Base-by-base conservation (phyloP, 2,797 vertebrate genomes). In the Leptodactylus fallax region DNA sequence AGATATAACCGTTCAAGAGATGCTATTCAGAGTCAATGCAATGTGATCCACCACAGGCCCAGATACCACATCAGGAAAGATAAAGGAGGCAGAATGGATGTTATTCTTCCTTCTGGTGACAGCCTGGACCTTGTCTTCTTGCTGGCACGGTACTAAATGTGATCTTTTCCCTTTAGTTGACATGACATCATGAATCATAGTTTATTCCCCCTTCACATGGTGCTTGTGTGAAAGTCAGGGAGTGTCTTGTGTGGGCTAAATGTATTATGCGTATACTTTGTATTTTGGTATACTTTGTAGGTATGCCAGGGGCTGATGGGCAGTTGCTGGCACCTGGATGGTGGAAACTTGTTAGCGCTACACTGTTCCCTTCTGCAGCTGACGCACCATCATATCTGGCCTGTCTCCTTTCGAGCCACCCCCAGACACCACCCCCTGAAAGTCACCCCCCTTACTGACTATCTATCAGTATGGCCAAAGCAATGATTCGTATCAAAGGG, bases 141-240 rank as follows among this genome's bases (percentile, higher is more conserved):
- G 25, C 21, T 76, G 69, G 45, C 17, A 55, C n/a, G 12, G 60
- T 27, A 47, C 51, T 58, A 4, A n/a, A 49, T 21, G 23, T 55
- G 25, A 86, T 49, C 36, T 82, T 25, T n/a, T 25, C 45, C 21
- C 45, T 76, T 9, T 71, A 79, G 36, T 21, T n/a, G 49, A 56
- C 16, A 53, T 55, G 16, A 76, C 58, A 78, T 87, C 49, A 77
- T 21, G 82, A 76, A 11, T 6, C 23, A 45, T 58, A 10, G 60
- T 72, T n/a, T 81, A 27, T 51, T 56, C 79, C 69, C 69, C 47
- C 36, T 60, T 51, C 65, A 27, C 49, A 45, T 82, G 36, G 51
- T 14, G 27, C 25, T 45, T 61, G 13, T 80, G 49, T 23, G 19
- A 67, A 56, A 23, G n/a, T n/a, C n/a, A n/a, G n/a, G n/a, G n/a